Conservation (phyloP, 1,140 invertebrate species). For the Sipha flava region DNA sequence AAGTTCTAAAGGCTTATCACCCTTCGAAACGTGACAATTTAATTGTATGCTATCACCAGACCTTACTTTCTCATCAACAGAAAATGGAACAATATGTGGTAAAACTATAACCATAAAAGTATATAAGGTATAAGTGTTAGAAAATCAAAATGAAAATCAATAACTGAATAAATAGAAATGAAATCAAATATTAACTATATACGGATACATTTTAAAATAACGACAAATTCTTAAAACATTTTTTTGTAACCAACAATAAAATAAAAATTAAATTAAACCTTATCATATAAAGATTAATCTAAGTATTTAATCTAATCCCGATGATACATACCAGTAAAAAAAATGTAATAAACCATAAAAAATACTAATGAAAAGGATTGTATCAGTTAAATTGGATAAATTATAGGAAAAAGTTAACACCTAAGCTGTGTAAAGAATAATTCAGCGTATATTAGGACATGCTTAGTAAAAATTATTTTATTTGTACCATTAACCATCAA, state of each 20-base stretch:
- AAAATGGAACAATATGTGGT: constrained; percentile 42
- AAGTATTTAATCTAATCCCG: no score
- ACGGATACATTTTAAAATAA: no score
- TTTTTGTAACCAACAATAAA: no score
- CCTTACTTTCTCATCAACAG: constrained; percentile 46
- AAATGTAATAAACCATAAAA: not conserved
- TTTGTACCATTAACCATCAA: constrained; percentile 66
- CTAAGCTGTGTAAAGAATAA: not conserved
- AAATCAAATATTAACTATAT: not conserved
- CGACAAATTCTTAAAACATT: no score
- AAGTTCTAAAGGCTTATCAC: constrained; percentile 60
- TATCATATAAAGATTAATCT: no score
- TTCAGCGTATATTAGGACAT: not conserved
- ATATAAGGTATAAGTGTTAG: not conserved
- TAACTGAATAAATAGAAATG: not conserved
- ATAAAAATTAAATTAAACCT: no score
- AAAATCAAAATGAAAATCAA: constrained; percentile 24
- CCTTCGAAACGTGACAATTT: constrained; percentile 62
- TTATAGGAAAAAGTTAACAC: not conserved
- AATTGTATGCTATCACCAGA: constrained; percentile 65
- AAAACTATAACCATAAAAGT: constrained; percentile 38
- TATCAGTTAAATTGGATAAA: not conserved
- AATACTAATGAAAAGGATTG: not conserved
- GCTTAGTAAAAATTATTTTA: not conserved
- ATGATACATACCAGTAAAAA: no score